Evolutionary conservation across 2,113 vertebrate species (phyloP), one percentile per base, ranked within the genome.

Genomic region (Mesitornis unicolor): DNA sequence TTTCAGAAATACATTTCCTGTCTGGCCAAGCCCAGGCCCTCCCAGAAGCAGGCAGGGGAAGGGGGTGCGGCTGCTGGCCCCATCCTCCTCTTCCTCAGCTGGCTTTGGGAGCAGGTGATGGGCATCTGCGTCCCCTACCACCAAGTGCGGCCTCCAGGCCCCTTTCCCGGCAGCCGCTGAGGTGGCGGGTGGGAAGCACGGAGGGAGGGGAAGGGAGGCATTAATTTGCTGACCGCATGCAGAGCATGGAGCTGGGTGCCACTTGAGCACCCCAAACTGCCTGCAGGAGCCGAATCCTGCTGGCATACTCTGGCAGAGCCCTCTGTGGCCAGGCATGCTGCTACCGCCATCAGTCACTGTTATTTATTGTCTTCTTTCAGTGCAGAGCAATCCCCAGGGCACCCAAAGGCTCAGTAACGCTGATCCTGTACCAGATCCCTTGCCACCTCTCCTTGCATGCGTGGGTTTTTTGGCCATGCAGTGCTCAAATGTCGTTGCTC

Each of bases 121-220:
- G 70, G 45, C 91, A 96, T 73, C 94, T 97, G 94, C 40, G 77
- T 93, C 92, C 91, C 64, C 11, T 5, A 20, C 50, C 80, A 45
- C 71, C 4, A 7, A 33, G 42, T 2, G 26, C 1, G 0, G 14
- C 38, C 63, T 47, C 22, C 2, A 0, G 64, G 38, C n/a, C 81
- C 57, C 28, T 42, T 91, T 40, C 68, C 68, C 0, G 0, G 26
- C 3, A 11, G 78, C 82, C 67, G 19, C 61, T 0, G 31, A 40
- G 36, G 45, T 59, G 56, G 47, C 36, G 7, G 89, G 89, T 87
- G 89, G 92, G 87, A 93, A 84, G 84, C 63, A 54, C 40, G 21
- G 50, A 33, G 36, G 47, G 63, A 57, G 63, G 29, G 21, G 38
- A 80, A 38, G 53, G n/a, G n/a, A 48, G 56, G 25, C 42, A 69